These are phyloP conservation scores for Xanthia togata DNA, from an alignment of 2,888 invertebrate genomes.

Conservation along the genomic window DNA sequence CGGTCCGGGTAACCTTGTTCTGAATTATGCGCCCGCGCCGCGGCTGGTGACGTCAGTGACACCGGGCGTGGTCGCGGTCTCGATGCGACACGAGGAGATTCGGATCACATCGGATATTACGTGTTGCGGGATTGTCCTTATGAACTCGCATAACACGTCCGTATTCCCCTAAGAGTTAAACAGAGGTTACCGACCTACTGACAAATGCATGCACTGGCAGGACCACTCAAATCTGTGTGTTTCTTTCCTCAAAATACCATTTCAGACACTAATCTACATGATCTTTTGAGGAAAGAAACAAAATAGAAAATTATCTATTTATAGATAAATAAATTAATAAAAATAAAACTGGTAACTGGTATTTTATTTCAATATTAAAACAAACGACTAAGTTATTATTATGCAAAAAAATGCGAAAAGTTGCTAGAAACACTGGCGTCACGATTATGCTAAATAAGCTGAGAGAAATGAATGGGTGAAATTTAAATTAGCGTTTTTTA, in stretches of 20 bases:
- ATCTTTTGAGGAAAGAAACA: too few relatives aligned
- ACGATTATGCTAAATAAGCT: background rate
- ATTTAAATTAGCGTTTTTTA: background rate
- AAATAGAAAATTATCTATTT: too few relatives aligned
- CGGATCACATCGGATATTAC: background rate
- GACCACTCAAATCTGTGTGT: too few relatives aligned
- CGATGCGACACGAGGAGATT: constrained; percentile 20
- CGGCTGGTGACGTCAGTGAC: constrained; percentile 66
- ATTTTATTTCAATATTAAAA: constrained; percentile 26
- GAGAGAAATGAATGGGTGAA: background rate
- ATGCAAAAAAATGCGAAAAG: background rate
- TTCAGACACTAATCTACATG: too few relatives aligned
- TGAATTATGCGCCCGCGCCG: constrained; percentile 64
- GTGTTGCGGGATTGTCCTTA: constrained; percentile 7
- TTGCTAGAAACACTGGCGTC: background rate
- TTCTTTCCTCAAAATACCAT: too few relatives aligned
- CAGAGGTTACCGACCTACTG: background rate
- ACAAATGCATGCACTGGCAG: background rate
- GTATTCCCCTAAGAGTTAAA: background rate
- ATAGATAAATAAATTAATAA: too few relatives aligned
- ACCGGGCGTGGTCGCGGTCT: constrained; percentile 63
- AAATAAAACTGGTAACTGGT: too few relatives aligned
- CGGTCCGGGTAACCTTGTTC: constrained; percentile 68
- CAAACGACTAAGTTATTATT: background rate
- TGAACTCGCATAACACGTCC: background rate